Conservation (phyloP, 1,140 invertebrate genomes). For the Lasaia peninsularis region DNA sequence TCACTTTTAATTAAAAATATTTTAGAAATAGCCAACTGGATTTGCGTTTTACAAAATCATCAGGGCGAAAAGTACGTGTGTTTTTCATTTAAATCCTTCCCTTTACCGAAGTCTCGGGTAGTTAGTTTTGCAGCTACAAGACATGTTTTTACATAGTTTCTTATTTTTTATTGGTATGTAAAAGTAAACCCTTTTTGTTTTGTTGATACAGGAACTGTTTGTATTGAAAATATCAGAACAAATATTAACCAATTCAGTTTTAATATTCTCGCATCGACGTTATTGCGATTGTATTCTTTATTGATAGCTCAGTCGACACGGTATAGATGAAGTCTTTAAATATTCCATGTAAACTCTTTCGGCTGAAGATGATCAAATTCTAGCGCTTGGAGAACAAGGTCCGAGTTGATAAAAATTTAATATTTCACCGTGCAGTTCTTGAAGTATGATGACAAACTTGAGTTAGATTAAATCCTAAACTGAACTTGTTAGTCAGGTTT, state of each 20-base stretch:
- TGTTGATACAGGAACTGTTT: too few species aligned
- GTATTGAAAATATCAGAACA: not conserved
- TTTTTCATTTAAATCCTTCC: too few species aligned
- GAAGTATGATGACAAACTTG: not conserved
- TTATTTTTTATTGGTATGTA: too few species aligned
- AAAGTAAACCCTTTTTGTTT: too few species aligned
- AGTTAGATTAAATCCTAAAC: not conserved
- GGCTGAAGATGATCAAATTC: not conserved
- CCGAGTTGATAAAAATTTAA: constrained; percentile 4
- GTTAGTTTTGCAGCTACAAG: too few species aligned
- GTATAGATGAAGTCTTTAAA: constrained; percentile 10
- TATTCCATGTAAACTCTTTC: constrained; percentile 9
- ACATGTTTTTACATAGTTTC: too few species aligned
- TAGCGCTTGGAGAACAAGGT: not conserved
- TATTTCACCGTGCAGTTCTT: not conserved
- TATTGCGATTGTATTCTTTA: not conserved
- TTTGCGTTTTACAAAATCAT: too few species aligned
- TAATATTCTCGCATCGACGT: not conserved
- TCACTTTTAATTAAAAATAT: too few species aligned
- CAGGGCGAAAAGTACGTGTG: too few species aligned
- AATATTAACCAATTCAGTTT: not conserved
- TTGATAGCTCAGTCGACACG: not conserved
- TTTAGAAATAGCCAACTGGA: too few species aligned
- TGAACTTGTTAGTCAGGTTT: too few species aligned
- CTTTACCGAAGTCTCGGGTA: too few species aligned